These are phyloP conservation scores for Drosophila macrospina DNA, from an alignment of 2,888 invertebrate genomes.

Conservation along the genomic window DNA sequence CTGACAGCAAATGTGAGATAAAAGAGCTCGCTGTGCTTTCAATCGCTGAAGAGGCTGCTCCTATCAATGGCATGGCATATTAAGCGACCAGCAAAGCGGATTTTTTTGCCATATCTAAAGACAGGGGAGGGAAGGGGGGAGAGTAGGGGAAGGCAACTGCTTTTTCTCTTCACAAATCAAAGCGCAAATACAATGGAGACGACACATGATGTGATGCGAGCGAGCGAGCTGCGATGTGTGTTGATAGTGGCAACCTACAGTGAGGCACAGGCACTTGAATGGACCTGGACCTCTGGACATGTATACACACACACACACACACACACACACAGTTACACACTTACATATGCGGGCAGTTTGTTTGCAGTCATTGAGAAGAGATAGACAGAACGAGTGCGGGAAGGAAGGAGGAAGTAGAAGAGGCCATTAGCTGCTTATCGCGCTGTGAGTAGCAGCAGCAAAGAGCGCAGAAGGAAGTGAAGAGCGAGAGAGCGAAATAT, in stretches of 20 bases:
- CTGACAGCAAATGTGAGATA: conserved; percentile 28
- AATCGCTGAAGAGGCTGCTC: conserved; percentile 42
- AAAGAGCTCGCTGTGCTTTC: conserved; percentile 42
- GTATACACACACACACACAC: conserved; percentile 15
- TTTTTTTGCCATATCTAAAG: conserved; percentile 49
- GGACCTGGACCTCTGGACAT: conserved; percentile 45
- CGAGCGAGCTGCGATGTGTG: conserved; percentile 35
- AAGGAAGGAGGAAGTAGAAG: conserved; percentile 33
- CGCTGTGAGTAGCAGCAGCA: conserved; percentile 63
- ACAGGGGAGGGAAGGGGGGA: too few species aligned
- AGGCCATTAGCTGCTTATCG: conserved; percentile 78
- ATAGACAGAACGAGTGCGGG: neutral
- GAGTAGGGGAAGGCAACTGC: conserved; percentile 15
- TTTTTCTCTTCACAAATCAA: conserved; percentile 70
- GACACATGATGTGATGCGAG: conserved; percentile 58
- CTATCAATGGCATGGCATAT: conserved; percentile 73
- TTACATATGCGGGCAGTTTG: conserved; percentile 57
- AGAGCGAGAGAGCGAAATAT: neutral
- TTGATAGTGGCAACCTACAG: conserved; percentile 52
- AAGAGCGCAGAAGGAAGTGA: neutral
- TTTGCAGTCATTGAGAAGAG: conserved; percentile 37
- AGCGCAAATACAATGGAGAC: conserved; percentile 76
- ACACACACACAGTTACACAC: conserved; percentile 1
- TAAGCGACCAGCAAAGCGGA: conserved; percentile 68
- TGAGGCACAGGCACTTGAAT: conserved; percentile 46